These are phyloP conservation scores for Diorhabda carinulata DNA, from an alignment of 1,140 invertebrate species.

Conservation along the genomic window DNA sequence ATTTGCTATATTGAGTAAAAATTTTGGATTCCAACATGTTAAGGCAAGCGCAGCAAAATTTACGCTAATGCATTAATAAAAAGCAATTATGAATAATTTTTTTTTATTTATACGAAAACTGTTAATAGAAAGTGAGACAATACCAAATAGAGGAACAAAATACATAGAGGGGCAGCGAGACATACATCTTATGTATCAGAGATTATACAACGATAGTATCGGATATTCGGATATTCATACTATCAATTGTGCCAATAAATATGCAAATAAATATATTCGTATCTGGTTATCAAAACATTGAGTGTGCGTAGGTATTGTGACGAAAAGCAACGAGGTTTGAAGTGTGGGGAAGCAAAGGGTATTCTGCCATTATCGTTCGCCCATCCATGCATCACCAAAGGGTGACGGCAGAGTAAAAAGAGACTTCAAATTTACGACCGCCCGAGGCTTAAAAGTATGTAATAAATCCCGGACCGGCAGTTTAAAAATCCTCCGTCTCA, in stretches of 20 bases:
- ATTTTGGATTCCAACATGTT: no score
- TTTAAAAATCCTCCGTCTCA: conserved; percentile 35
- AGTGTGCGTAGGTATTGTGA: not conserved
- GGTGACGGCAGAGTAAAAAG: conserved; percentile 33
- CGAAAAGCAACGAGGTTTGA: not conserved
- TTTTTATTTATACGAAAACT: no score
- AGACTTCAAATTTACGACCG: conserved; percentile 38
- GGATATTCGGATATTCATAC: not conserved
- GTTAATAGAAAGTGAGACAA: no score
- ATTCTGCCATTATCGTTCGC: conserved; percentile 29
- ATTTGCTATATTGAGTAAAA: no score
- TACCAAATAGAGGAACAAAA: no score
- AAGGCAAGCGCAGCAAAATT: no score
- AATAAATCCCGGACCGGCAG: conserved; percentile 37
- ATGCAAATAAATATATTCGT: no score
- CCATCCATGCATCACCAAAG: conserved; percentile 34
- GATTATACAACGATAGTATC: not conserved
- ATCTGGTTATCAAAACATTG: not conserved
- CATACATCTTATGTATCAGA: no score
- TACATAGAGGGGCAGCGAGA: no score
- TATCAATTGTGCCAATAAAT: not conserved
- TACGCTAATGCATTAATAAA: no score
- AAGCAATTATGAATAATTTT: no score
- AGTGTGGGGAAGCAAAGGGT: conserved; percentile 19
- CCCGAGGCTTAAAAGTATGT: conserved; percentile 41